phyloP scores from a whole-genome alignment of 2,113 vertebrate species.

The Hippocampus mohnikei region DNA sequence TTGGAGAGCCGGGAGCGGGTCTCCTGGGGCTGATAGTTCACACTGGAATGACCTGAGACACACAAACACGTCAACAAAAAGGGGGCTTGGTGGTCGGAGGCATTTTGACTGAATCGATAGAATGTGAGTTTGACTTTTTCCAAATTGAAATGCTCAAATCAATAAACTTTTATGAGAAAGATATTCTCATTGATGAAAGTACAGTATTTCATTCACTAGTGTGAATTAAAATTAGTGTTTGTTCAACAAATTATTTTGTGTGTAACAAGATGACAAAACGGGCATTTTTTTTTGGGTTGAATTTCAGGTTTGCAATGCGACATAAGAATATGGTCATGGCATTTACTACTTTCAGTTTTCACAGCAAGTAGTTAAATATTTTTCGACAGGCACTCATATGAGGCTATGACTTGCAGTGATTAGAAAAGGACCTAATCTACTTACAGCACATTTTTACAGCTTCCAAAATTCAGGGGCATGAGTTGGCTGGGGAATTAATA shows the following conservation, averaged over 20 bases:
- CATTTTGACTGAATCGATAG: too few species aligned
- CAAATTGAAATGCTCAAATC: background rate
- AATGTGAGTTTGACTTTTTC: background rate
- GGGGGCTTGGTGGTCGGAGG: too few species aligned
- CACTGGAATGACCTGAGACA: slow-evolving; percentile 86
- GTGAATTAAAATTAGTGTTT: too few species aligned
- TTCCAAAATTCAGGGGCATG: slow-evolving; percentile 3
- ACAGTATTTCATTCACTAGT: too few species aligned
- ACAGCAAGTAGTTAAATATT: background rate
- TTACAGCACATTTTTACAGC: slow-evolving; percentile 13
- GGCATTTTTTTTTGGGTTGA: background rate
- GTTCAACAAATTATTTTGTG: background rate
- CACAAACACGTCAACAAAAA: background rate
- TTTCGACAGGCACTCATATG: background rate
- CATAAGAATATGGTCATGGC: background rate
- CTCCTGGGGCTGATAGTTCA: slow-evolving; percentile 91
- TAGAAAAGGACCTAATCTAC: background rate
- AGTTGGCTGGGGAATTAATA: background rate
- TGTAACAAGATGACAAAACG: background rate
- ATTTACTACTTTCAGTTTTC: background rate
- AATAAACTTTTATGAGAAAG: background rate
- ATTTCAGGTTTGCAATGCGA: background rate
- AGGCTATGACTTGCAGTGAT: background rate
- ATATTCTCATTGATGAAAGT: too few species aligned
- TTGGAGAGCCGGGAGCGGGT: slow-evolving; percentile 94